phyloP scores from a whole-genome alignment of 1,140 invertebrate genomes.

The Paraescarpia echinospica region DNA sequence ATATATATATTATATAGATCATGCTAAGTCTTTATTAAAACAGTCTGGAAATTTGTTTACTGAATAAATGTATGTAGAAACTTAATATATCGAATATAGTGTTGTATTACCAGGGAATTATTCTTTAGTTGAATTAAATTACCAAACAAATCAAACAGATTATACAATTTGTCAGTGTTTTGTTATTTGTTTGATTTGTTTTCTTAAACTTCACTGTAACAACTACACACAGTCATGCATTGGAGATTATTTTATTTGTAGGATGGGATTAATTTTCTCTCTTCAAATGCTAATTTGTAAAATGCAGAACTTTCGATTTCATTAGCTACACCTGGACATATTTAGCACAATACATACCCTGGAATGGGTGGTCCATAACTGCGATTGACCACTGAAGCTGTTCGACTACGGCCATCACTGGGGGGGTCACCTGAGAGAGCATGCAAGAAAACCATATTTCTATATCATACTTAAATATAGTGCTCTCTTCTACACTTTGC shows the following conservation, averaged over 20 bases:
- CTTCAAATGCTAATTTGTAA: background rate
- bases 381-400: background rate
- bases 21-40: no score
- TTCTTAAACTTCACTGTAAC: no score
- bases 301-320: background rate
- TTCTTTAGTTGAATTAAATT: no score
- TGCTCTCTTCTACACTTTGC: background rate
- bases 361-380: background rate
- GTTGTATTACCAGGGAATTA: no score
- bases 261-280: background rate
- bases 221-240: background rate
- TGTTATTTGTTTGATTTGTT: no score
- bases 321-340: background rate
- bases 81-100: no score
- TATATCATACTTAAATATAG: background rate
- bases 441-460: background rate
- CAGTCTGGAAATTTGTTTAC: no score
- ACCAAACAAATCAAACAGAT: no score
- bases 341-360: background rate
- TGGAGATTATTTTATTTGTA: background rate
- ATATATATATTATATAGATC: no score
- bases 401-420: background rate
- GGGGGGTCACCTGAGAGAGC: background rate
- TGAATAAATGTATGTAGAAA: no score
- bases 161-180: no score